phyloP scores from a whole-genome alignment of 23 tunicate genomes.

The Ascidia mentula region DNA sequence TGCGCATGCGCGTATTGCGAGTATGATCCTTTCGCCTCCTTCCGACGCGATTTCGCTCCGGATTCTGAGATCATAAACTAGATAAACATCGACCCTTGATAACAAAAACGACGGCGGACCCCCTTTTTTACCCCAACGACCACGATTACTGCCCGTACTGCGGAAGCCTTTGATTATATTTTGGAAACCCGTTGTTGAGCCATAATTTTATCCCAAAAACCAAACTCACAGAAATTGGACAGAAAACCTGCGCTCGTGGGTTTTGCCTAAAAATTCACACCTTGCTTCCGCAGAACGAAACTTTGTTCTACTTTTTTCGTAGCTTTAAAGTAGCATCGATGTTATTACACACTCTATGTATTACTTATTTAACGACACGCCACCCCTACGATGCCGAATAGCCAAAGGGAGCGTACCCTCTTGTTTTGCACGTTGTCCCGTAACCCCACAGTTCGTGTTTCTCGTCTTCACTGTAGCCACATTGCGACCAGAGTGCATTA shows the following conservation, averaged over 20 bases:
- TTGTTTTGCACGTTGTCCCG: background rate
- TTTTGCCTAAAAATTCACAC: background rate
- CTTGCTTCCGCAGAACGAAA: background rate
- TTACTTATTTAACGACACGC: background rate
- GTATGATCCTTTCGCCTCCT: conserved; percentile 49
- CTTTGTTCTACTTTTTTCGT: conserved; percentile 3
- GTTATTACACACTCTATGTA: background rate
- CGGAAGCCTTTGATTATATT: background rate
- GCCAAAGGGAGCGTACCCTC: background rate
- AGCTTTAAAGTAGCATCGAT: background rate
- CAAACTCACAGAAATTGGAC: background rate
- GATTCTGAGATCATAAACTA: background rate
- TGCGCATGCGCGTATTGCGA: conserved; percentile 84
- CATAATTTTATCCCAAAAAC: background rate
- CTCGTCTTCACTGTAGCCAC: background rate
- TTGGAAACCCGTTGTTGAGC: background rate
- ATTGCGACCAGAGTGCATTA: no score
- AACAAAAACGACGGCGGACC: background rate
- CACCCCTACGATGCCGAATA: background rate
- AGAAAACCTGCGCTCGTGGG: background rate
- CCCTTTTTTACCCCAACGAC: background rate
- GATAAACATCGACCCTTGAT: background rate
- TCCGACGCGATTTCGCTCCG: background rate
- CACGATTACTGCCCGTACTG: background rate
- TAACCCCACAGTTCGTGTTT: background rate